Base-by-base conservation (phyloP, 2,888 invertebrate species). In the Abrostola tripartita region DNA sequence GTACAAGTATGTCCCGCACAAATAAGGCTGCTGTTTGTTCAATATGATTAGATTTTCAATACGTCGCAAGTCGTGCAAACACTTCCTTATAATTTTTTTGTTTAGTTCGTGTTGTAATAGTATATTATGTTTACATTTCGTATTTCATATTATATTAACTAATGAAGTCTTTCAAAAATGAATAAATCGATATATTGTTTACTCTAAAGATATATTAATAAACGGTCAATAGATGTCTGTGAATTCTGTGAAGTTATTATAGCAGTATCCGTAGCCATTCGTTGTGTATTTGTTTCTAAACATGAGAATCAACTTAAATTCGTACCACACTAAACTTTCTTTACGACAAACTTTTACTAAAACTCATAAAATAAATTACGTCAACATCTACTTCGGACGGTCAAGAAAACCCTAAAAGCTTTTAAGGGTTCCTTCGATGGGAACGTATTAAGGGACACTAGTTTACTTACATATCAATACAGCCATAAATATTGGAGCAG, bases 361-460 rank as follows among this genome's bases (percentile, higher is more conserved):
- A 74, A 79, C 72, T 81, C 81, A 76, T 85, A 84, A 86, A 86
- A 87, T 84, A 88, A 88, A 87, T 86, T 81, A 85, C 78, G 67
- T 79, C 73, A 79, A 80, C 81, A 81, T 79, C 72, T 77, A 80
- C 78, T 70, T 68, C 54, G 65, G 64, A 72, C 71, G 75, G 73
- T 70, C 73, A 79, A 61, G 66, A 67, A 69, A 75, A 75, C 75
- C 77, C 83, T 85, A 84, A 88, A 87, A 87, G 86, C 84, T 84
- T 88, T 88, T 81, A 79, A 79, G 73, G 82, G 77, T 73, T 75
- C 67, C 68, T 68, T 59, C 56, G 41, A 44, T 63, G 69, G 61
- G 60, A 68, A 54, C 35, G 41, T 56, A 67, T 61, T 74, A 79
- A 78, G 72, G 65, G 76, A 66, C 70, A 62, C 37, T 47, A 49